These are phyloP conservation scores for Leptinotarsa texana DNA, from an alignment of 1,140 invertebrate genomes.

Conservation along the genomic window DNA sequence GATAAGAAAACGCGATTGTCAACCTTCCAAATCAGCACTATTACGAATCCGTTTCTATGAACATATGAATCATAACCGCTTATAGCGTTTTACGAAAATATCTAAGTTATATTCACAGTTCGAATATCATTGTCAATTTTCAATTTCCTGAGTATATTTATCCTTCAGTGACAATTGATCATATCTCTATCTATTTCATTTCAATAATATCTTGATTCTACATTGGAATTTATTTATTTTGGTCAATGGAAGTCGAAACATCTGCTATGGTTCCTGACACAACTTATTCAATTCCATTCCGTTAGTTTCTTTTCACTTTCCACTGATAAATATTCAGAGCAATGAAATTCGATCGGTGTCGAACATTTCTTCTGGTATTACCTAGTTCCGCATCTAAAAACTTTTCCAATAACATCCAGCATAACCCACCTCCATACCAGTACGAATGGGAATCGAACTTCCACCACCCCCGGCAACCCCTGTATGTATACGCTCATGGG, in stretches of 20 bases:
- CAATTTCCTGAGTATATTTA: too few species aligned
- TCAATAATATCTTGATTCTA: too few species aligned
- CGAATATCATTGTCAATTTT: too few species aligned
- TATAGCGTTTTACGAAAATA: too few species aligned
- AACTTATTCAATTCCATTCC: not conserved
- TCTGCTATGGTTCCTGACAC: not conserved
- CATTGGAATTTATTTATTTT: not conserved
- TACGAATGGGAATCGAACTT: not conserved
- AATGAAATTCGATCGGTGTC: not conserved
- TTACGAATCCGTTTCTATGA: too few species aligned
- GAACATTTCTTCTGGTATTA: not conserved
- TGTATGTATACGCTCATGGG: slow-evolving; percentile 22
- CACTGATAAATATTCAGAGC: not conserved
- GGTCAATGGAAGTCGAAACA: not conserved
- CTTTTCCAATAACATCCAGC: not conserved
- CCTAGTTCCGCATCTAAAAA: not conserved
- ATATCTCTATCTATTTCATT: too few species aligned
- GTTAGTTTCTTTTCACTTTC: not conserved
- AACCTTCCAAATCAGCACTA: too few species aligned
- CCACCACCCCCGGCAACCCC: not conserved
- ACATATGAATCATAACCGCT: too few species aligned
- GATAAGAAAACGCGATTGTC: too few species aligned
- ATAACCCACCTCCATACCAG: not conserved
- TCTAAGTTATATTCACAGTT: too few species aligned
- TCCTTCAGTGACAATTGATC: too few species aligned